Conservation (phyloP, 1,140 invertebrate species). For the Coelopa frigida region DNA sequence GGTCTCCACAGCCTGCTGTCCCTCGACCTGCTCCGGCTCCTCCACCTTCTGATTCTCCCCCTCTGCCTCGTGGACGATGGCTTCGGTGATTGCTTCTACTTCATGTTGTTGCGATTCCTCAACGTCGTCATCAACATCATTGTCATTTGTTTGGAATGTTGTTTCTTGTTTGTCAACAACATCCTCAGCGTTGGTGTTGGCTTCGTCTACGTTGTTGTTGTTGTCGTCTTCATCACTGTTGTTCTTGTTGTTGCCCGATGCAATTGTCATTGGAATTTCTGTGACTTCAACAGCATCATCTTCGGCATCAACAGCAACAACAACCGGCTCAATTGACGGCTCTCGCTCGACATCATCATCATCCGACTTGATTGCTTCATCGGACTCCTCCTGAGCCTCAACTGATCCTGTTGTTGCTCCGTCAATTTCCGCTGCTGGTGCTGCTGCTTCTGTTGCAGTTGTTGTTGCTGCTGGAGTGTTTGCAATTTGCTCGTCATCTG, state of each 20-base stretch:
- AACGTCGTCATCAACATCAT: constrained; percentile 26
- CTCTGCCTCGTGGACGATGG: not conserved
- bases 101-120: constrained; percentile 12
- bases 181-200: constrained; percentile 9
- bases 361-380: no score
- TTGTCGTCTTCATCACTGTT: no score
- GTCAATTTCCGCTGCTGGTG: no score
- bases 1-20: constrained; percentile 13
- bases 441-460: no score
- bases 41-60: not conserved
- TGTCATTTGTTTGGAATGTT: constrained; percentile 42
- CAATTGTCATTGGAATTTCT: no score
- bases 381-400: no score
- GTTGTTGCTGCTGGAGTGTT: constrained; percentile 10
- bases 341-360: no score
- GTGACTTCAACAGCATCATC: not conserved
- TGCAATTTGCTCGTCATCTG: no score
- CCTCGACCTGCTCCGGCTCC: constrained; percentile 8
- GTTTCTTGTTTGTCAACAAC: constrained; percentile 32
- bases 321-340: no score
- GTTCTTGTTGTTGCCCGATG: no score
- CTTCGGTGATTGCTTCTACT: not conserved
- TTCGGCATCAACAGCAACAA: constrained; percentile 8
- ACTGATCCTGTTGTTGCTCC: no score
- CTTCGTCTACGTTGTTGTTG: no score